phyloP scores from a whole-genome alignment of 2,113 vertebrate species.

The Irena cyanogastra region DNA sequence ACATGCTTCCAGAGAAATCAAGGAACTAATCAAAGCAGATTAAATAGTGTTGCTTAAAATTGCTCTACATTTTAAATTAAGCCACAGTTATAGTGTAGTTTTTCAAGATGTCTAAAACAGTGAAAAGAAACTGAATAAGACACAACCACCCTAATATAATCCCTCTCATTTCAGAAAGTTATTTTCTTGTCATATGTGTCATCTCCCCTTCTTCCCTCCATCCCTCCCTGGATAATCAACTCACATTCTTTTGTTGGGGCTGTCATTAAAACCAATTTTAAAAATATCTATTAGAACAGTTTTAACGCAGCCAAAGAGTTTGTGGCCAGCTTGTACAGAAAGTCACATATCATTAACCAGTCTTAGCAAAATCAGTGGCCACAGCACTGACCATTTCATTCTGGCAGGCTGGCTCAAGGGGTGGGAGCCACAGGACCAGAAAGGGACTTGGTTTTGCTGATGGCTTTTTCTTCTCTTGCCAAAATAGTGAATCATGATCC shows the following conservation, averaged over 20 bases:
- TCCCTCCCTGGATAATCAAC: not conserved
- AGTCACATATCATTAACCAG: not conserved
- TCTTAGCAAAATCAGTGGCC: not conserved
- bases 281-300: not conserved
- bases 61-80: not conserved
- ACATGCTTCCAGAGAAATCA: not conserved
- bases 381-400: not conserved
- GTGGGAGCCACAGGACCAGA: not conserved
- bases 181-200: not conserved
- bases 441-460: not conserved
- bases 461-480: not conserved
- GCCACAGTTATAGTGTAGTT: not conserved
- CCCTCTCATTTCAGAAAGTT: not conserved
- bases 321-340: not conserved
- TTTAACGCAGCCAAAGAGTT: not conserved
- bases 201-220: not conserved
- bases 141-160: not conserved
- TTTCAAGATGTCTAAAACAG: not conserved
- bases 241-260: not conserved
- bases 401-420: not conserved
- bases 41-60: not conserved
- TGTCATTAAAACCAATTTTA: fast-evolving
- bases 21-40: not conserved
- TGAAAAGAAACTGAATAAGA: not conserved
- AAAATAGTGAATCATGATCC: not conserved